Evolutionary conservation across 2,113 vertebrate genomes (phyloP).

Genomic region (Stictonetta naevosa): DNA sequence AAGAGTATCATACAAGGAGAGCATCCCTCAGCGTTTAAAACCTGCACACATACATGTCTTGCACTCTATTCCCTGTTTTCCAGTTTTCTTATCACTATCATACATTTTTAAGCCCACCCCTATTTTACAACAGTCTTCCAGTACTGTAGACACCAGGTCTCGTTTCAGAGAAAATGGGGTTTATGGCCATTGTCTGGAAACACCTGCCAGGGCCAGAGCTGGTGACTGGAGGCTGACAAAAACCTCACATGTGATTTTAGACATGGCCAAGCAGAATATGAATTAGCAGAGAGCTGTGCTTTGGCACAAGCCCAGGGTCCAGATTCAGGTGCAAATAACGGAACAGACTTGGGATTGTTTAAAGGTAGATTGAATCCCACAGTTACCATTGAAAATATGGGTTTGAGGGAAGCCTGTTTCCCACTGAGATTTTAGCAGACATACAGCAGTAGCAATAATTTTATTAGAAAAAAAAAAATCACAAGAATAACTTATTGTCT

Average conservation of each 20-base stretch:
- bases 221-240: neutral
- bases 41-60: neutral
- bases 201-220: neutral
- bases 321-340: neutral
- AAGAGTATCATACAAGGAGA: neutral
- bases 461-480: neutral
- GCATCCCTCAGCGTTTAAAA: neutral
- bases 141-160: neutral
- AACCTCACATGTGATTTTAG: accelerated
- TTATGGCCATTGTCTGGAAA: neutral
- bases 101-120: neutral
- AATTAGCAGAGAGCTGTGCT: conserved; percentile 28
- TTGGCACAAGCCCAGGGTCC: neutral
- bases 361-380: neutral
- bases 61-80: neutral
- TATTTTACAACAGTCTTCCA: neutral
- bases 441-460: neutral
- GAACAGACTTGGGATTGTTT: neutral
- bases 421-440: neutral
- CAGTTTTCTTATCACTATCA: accelerated
- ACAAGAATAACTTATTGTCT: neutral
- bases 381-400: neutral
- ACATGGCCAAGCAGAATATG: neutral
- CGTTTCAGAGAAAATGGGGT: neutral
- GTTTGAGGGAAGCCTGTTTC: neutral